Evolutionary conservation across 2,888 invertebrate genomes (phyloP).

Genomic region (Zhuqinia jingwanae): DNA sequence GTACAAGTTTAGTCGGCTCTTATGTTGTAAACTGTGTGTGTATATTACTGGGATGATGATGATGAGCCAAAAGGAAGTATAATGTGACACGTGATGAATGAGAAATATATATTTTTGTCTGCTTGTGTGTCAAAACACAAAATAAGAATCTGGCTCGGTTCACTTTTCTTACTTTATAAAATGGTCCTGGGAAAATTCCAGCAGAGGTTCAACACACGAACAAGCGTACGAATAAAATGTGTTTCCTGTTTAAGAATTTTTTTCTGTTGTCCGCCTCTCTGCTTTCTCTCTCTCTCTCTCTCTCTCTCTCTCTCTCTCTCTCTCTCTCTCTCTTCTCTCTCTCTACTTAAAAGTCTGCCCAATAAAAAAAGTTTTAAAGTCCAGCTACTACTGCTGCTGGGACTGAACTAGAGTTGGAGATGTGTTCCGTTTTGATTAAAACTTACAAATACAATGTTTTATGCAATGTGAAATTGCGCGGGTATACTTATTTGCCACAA

Average conservation of each 20-base stretch:
- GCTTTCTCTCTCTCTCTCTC: background rate
- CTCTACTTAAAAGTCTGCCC: background rate
- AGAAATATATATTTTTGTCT: constrained; percentile 6
- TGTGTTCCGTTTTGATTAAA: too few species aligned
- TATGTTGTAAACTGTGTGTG: background rate
- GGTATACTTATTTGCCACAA: constrained; percentile 28
- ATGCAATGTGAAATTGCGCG: background rate
- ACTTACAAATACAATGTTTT: background rate
- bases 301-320: background rate
- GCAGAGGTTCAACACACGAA: too few species aligned
- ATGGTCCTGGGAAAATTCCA: background rate
- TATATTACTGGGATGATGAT: background rate
- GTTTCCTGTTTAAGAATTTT: too few species aligned
- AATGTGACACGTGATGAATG: constrained; percentile 41
- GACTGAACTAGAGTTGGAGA: background rate
- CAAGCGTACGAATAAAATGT: background rate
- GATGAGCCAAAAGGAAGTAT: constrained; percentile 18
- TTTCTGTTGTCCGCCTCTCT: too few species aligned
- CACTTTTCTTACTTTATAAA: background rate
- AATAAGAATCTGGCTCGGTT: background rate
- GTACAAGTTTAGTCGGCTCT: too few species aligned
- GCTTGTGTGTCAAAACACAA: background rate
- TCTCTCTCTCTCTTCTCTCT: background rate
- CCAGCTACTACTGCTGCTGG: background rate
- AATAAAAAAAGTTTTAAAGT: constrained; percentile 1